phyloP scores from a whole-genome alignment of 2,113 vertebrate genomes.

The Zosterops pallidus region DNA sequence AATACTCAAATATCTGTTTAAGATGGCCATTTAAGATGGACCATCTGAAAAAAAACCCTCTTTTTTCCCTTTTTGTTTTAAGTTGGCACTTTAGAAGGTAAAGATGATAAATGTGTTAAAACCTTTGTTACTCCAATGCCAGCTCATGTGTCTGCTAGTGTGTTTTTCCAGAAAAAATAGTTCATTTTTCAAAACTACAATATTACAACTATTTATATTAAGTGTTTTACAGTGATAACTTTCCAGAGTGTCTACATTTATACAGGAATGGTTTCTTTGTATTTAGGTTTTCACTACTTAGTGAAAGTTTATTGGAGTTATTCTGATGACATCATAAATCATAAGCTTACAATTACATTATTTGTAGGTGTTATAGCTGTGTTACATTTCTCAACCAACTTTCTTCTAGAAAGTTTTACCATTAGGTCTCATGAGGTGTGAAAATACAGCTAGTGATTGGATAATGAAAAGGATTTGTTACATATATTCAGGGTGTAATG shows the following conservation, averaged over 20 bases:
- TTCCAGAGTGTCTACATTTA: background rate
- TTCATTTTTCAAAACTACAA: background rate
- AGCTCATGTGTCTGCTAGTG: background rate
- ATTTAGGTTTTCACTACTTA: background rate
- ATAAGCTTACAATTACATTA: conserved; percentile 16
- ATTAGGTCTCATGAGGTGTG: background rate
- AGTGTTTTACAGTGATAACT: background rate
- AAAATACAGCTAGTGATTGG: background rate
- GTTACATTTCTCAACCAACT: background rate
- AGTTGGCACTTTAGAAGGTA: background rate
- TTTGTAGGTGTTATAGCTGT: background rate
- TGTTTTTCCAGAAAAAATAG: background rate
- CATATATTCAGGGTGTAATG: background rate
- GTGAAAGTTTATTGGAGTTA: background rate
- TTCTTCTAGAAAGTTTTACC: background rate
- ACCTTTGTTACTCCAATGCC: background rate
- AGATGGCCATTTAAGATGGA: background rate
- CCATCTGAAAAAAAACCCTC: background rate
- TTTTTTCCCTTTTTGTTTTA: too few relatives aligned
- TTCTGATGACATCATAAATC: conserved; percentile 72
- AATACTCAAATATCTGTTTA: background rate
- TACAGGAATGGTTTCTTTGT: background rate
- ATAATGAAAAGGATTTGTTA: background rate
- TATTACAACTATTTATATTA: background rate
- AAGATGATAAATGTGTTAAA: background rate